These are phyloP conservation scores for Rambutsinella grinnellia DNA, from an alignment of 2,888 invertebrate species.

Conservation along the genomic window DNA sequence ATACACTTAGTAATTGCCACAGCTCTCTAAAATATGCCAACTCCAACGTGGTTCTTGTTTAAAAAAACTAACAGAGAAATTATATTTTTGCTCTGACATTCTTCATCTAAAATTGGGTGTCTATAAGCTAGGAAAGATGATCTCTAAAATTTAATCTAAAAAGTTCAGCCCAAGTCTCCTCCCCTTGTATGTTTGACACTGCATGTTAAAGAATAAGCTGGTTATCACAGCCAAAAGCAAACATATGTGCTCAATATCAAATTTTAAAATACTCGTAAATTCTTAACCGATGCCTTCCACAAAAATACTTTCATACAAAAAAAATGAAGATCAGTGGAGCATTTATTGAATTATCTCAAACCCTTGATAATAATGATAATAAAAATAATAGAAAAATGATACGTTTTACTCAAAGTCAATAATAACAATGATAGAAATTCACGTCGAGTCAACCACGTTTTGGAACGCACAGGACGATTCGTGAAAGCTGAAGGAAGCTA, in stretches of 20 bases:
- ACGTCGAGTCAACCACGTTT: not conserved
- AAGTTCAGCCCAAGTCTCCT: slow-evolving; percentile 40
- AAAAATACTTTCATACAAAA: no score
- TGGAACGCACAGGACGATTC: slow-evolving; percentile 30
- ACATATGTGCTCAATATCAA: slow-evolving; percentile 12
- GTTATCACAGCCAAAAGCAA: slow-evolving; percentile 3
- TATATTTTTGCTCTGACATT: not conserved
- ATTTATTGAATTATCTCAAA: slow-evolving; percentile 23
- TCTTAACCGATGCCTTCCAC: not conserved
- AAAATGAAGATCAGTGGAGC: slow-evolving; percentile 5
- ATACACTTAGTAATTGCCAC: not conserved
- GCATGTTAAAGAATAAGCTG: slow-evolving; percentile 22
- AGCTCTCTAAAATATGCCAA: not conserved
- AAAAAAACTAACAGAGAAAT: not conserved
- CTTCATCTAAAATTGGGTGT: not conserved
- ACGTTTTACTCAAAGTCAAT: not conserved
- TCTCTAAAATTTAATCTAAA: slow-evolving; percentile 29
- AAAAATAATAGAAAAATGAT: not conserved
- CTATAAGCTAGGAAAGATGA: slow-evolving; percentile 26
- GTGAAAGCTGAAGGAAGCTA: no score
- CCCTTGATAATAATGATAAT: not conserved
- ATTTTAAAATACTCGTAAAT: not conserved
- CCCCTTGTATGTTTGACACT: slow-evolving; percentile 38
- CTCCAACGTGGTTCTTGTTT: not conserved
- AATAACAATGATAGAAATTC: slow-evolving; percentile 2